phyloP scores from a whole-genome alignment of 2,797 vertebrate species.

The Kryptopterus vitreolus region DNA sequence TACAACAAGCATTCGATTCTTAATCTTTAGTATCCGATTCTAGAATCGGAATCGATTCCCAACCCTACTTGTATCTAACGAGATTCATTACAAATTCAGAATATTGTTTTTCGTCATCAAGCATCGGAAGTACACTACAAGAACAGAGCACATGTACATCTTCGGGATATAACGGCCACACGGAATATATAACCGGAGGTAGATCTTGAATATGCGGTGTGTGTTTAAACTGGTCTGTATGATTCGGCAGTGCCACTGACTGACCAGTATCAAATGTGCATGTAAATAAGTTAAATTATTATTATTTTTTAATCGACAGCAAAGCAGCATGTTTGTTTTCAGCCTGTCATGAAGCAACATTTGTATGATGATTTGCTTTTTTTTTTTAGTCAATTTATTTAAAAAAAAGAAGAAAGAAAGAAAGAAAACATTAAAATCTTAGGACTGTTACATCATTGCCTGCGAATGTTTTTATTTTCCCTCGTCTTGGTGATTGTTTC shows the following conservation, averaged over 20 bases:
- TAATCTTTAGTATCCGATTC: too few species aligned
- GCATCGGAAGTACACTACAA: not conserved
- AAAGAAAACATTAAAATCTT: conserved; percentile 39
- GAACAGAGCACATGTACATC: not conserved
- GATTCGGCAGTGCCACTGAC: conserved; percentile 76
- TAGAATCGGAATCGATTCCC: too few species aligned
- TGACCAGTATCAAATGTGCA: conserved; percentile 74
- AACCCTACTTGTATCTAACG: not conserved
- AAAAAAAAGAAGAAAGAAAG: conserved; percentile 1
- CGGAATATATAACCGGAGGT: not conserved
- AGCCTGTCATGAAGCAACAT: conserved; percentile 18
- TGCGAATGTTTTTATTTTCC: not conserved
- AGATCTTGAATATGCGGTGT: not conserved
- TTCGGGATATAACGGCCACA: not conserved
- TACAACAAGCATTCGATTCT: too few species aligned
- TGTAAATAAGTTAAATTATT: conserved; percentile 40
- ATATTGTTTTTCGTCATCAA: not conserved
- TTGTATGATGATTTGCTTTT: conserved; percentile 37
- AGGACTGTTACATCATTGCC: conserved; percentile 6
- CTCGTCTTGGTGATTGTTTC: not conserved
- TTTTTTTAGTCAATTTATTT: conserved; percentile 30
- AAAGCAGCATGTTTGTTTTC: conserved; percentile 45
- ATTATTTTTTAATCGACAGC: conserved; percentile 2
- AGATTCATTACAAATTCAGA: not conserved
- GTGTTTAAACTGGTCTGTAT: conserved; percentile 73